phyloP scores from a whole-genome alignment of 2,797 vertebrate species.

The Synanceia verrucosa region DNA sequence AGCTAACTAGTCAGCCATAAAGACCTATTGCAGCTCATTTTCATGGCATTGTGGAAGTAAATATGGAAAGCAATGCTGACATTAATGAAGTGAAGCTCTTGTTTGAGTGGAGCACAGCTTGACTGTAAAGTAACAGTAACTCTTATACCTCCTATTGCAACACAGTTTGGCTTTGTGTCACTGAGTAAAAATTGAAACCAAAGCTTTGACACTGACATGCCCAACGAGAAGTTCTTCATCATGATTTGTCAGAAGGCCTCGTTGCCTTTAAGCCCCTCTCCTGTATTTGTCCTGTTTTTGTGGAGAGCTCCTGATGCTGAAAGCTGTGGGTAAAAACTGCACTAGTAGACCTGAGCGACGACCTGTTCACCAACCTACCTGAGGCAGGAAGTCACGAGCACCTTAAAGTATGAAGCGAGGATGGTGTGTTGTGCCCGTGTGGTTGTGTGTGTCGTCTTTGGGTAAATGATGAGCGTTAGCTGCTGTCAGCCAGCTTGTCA shows the following conservation, averaged over 20 bases:
- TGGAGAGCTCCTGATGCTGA: background rate
- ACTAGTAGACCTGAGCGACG: slow-evolving; percentile 1
- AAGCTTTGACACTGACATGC: background rate
- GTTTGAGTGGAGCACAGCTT: too few relatives aligned
- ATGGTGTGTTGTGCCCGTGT: slow-evolving; percentile 71
- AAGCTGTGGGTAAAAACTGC: background rate
- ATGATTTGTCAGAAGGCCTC: background rate
- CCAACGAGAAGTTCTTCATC: background rate
- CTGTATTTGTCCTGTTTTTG: background rate
- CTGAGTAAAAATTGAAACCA: background rate
- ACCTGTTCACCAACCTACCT: slow-evolving; percentile 26
- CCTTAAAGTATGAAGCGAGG: slow-evolving; percentile 53
- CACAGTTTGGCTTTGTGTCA: background rate
- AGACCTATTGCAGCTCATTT: background rate
- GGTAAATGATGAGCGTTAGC: slow-evolving; percentile 77
- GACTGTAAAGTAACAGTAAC: background rate
- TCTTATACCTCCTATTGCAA: background rate
- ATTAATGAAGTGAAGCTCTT: background rate
- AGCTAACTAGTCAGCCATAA: too few relatives aligned
- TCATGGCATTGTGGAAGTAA: background rate
- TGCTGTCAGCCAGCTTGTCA: slow-evolving; percentile 81
- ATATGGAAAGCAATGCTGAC: background rate
- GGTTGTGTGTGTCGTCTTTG: slow-evolving; percentile 63
- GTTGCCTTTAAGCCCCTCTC: background rate
- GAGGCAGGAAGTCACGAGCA: slow-evolving; percentile 49